Evolutionary conservation across 2,797 vertebrate species (phyloP), one percentile per base, ranked within the genome.

Genomic region (Adrianichthys oophorus): DNA sequence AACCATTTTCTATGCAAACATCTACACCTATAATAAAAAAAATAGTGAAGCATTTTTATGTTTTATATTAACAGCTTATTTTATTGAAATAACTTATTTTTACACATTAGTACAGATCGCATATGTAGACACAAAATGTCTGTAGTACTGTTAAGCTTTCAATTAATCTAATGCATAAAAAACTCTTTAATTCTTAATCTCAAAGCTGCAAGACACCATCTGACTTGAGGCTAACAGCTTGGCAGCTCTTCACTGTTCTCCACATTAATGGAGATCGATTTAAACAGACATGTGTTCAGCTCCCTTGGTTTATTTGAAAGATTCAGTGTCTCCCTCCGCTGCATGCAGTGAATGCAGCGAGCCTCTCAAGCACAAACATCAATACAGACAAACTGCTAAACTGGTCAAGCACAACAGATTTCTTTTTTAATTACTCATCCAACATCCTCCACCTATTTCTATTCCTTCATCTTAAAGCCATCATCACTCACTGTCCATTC

Each of bases 241-340:
- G 29, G 32, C 52, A 18, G 43, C 32, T 4, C 70, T 47, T 64
- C 58, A 2, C 54, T 17, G 50, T 50, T 60, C 41, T 49, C 52
- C 46, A 42, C 70, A 65, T 73, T 44, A 62, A 59, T 37, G 1
- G 49, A 72, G 65, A 80, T 74, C 48, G 59, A 87, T 82, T 48
- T 46, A 40, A 68, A 41, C 29, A 0, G 60, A 62, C 42, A 62
- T 46, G 47, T 17, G 45, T 48, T 59, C 52, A 3, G 67, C 53
- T 78, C 72, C 68, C 65, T n/a, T 0, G 48, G 76, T 68, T 65
- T 55, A 54, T 64, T 55, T 61, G n/a, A 58, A 62, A 70, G 70
- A 73, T 50, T 65, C 61, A 46, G 60, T 18, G 52, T 67, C 52
- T 56, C 32, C 44, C 2, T 58, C 66, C 54, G 16, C 62, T 45